Evolutionary conservation across 2,797 vertebrate species (phyloP), one percentile per base, ranked within the genome.

Genomic region (Platalea minor): DNA sequence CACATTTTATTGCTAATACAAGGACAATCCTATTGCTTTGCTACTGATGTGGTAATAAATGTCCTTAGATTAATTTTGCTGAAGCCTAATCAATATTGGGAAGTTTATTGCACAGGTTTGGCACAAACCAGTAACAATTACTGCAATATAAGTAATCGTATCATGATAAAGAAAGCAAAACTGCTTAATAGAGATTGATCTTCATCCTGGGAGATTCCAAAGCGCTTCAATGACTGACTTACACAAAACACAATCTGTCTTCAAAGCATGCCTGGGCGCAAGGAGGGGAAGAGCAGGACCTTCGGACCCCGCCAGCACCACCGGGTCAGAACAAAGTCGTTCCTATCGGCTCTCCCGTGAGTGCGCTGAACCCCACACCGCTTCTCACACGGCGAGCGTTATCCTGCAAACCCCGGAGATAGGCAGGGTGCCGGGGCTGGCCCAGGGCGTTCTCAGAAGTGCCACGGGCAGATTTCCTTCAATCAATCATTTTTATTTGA

Each of bases 301-400:
- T 72, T 54, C 13, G 73, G 39, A 53, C 48, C 31, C 26, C 6
- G 2, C 14, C 53, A 48, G 33, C 5, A 24, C 10, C 28, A 0
- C 5, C 2, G 17, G 79, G 5, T 20, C 76, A 29, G 24, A 63
- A 9, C 33, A 21, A 41, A 72, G 53, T 0, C 0, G 0, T 17
- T 85, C 16, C 61, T 46, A 5, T 3, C 11, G 9, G 0, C 31
- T 3, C 7, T 35, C 17, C 73, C 2, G 1, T 1, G 20, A 57
- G 13, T 26, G 3, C 45, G 2, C 10, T 3, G 46, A 46, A 1
- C 25, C 51, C 10, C 13, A 3, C 2, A 0, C 18, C 4, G 0
- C 11, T 29, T 31, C 75, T 74, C 64, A 26, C 51, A 15, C 2
- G 0, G 4, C 0, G 5, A 10, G 19, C 0, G n/a, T 7, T 13